Evolutionary conservation across 92 coral and sea anemone species (phyloP).

Genomic region (Paramuricea clavata): DNA sequence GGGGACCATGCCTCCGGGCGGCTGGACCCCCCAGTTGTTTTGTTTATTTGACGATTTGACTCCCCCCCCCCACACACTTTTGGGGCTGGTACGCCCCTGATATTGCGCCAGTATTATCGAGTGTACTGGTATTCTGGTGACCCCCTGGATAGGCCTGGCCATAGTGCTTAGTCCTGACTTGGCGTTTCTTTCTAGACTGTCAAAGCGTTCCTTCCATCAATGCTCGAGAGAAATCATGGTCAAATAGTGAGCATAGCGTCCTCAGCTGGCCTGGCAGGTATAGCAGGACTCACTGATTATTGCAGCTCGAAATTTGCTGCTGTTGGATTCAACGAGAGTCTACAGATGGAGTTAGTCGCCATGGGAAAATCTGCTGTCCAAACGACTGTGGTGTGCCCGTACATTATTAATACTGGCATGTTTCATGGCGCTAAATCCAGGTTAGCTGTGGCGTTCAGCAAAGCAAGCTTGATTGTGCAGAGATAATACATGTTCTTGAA

Average conservation of each 20-base stretch:
- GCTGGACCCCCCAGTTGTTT: too few relatives aligned
- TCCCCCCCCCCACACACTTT: too few relatives aligned
- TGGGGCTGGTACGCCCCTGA: too few relatives aligned
- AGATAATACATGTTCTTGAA: too few relatives aligned
- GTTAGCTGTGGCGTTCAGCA: conserved; percentile 35
- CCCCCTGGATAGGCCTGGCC: too few relatives aligned
- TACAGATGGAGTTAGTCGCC: conserved; percentile 78
- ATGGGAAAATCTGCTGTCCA: conserved; percentile 75
- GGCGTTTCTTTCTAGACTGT: conserved; percentile 69
- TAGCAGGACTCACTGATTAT: conserved; percentile 84
- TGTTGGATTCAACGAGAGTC: conserved; percentile 89
- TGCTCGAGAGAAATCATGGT: conserved; percentile 92
- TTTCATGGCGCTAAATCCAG: conserved; percentile 95
- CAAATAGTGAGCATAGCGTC: conserved; percentile 91
- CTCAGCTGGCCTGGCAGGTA: conserved; percentile 90
- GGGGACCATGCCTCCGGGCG: too few relatives aligned
- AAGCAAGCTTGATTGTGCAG: too few relatives aligned
- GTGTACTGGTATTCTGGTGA: too few relatives aligned
- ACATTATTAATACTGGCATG: conserved; percentile 93
- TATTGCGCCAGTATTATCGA: too few relatives aligned
- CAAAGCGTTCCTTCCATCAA: conserved; percentile 90
- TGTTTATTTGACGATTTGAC: too few relatives aligned
- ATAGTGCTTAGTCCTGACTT: background rate
- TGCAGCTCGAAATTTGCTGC: conserved; percentile 96
- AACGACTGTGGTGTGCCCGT: conserved; percentile 91